Conservation (phyloP, 1,140 invertebrate species). For the Trichomalopsis sarcophagae region DNA sequence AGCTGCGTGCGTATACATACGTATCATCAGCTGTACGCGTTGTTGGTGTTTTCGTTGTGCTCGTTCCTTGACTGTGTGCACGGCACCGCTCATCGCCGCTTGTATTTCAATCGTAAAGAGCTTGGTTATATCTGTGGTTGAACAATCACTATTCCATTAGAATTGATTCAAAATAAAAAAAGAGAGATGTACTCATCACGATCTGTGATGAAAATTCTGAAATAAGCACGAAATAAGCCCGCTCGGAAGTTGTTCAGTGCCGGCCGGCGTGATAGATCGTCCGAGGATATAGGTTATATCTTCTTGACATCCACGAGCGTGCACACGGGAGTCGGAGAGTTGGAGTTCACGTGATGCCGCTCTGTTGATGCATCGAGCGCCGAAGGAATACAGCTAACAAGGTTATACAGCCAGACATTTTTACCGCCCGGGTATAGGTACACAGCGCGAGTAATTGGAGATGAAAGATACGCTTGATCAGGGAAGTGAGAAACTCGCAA, state of each 20-base stretch:
- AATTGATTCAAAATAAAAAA: too few relatives aligned
- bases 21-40: neutral
- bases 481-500: too few relatives aligned
- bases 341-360: conserved; percentile 26
- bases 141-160: too few relatives aligned
- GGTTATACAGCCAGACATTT: conserved; percentile 15
- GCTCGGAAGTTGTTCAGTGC: conserved; percentile 31
- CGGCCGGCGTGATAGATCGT: conserved; percentile 20
- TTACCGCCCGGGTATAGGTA: neutral
- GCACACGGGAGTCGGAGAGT: neutral
- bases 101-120: too few relatives aligned
- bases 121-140: too few relatives aligned
- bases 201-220: neutral
- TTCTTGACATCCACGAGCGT: neutral
- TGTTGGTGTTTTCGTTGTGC: neutral
- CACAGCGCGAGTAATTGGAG: too few relatives aligned
- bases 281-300: neutral
- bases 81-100: too few relatives aligned
- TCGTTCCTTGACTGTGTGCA: too few relatives aligned
- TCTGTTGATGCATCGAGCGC: conserved; percentile 23
- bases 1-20: neutral
- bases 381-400: neutral
- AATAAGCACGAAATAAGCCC: neutral
- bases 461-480: too few relatives aligned
- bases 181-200: neutral